Evolutionary conservation across 2,888 invertebrate species (phyloP), one percentile per base, ranked within the genome.

Genomic region (Acrocyrtus sp.): DNA sequence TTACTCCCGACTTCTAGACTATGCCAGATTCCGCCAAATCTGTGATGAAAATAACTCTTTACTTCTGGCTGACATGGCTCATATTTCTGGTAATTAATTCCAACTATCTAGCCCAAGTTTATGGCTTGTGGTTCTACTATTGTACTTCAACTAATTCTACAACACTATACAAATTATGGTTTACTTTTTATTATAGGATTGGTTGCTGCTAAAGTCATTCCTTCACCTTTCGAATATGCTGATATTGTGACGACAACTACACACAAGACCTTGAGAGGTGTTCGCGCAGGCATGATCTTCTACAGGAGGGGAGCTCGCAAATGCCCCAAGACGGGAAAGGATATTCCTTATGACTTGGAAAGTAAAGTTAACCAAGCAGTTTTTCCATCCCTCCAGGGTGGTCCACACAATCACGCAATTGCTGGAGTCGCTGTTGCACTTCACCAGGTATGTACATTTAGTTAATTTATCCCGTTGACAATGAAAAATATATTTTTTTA

Each of bases 391-490:
- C 88, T 99, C 53, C 98, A 99, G 86, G 98, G 98, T 47, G 98
- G 98, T 0, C 98, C 98, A 0, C 98, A 98, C 84, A 96, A 98
- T 83, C 92, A 98, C 84, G 91, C 95, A n/a, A 97, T 99, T 79
- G 96, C 95, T 4, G 98, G 90, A 76, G 92, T 98, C 78, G 97
- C 97, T 17, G 96, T 96, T 0, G 90, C 96, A n/a, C 91, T 98
- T 89, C 92, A 92, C 82, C 95, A 96, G 85, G 87, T 78, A 65
- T 43, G 41, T 5, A n/a, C n/a, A n/a, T n/a, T n/a, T n/a, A n/a
- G n/a, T n/a, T n/a, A n/a, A 63, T 43, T 17, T 22, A 53, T 26
- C 34, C 34, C 17, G n/a, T n/a, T n/a, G n/a, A n/a, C n/a, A n/a
- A n/a, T n/a, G n/a, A n/a, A n/a, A n/a, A n/a, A n/a, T 39, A 22